phyloP scores from a whole-genome alignment of 2,888 invertebrate species.

The Aelia acuminata region DNA sequence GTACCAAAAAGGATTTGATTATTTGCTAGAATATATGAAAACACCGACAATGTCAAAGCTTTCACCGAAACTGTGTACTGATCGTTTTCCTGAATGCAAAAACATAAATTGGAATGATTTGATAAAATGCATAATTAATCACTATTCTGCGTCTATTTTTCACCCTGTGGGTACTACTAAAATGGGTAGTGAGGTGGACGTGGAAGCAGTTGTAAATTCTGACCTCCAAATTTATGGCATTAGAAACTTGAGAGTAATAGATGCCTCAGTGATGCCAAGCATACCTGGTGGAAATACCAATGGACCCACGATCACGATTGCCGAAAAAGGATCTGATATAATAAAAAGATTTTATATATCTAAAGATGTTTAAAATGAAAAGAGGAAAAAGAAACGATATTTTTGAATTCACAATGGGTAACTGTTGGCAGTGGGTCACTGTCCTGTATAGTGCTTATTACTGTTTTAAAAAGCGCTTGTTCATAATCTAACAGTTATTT shows the following conservation, averaged over 20 bases:
- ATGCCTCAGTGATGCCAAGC: slow-evolving; percentile 69
- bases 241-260: slow-evolving; percentile 68
- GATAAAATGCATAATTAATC: slow-evolving; percentile 73
- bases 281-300: slow-evolving; percentile 68
- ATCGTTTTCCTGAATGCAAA: slow-evolving; percentile 13
- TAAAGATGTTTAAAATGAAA: not conserved
- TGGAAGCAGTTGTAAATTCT: slow-evolving; percentile 67
- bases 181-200: slow-evolving; percentile 67
- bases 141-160: slow-evolving; percentile 72
- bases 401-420: too few species aligned
- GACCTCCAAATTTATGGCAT: slow-evolving; percentile 67
- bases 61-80: slow-evolving; percentile 44
- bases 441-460: too few species aligned
- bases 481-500: too few species aligned
- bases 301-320: slow-evolving; percentile 68
- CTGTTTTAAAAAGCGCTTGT: too few species aligned
- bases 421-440: too few species aligned
- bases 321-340: slow-evolving; percentile 68
- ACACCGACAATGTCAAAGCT: slow-evolving; percentile 54
- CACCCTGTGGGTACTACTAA: slow-evolving; percentile 67
- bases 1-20: slow-evolving; percentile 78
- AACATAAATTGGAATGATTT: slow-evolving; percentile 62
- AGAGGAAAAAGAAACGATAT: too few species aligned
- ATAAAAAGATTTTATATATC: slow-evolving; percentile 26
- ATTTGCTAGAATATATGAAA: slow-evolving; percentile 49